Conservation (phyloP, 2,888 invertebrate species). For the Cantharis lateralis region DNA sequence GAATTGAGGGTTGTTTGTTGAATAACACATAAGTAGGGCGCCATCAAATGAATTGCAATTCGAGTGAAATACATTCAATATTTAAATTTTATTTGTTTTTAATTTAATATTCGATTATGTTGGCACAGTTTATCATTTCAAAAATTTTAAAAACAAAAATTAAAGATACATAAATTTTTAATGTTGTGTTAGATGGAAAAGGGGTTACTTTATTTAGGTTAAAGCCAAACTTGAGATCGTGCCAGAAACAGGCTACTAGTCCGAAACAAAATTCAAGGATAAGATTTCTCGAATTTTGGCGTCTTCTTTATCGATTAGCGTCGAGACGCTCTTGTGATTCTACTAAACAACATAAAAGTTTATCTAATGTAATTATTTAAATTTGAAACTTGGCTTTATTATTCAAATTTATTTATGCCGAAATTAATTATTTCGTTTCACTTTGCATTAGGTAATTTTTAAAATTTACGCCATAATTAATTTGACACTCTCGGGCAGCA, state of each 20-base stretch:
- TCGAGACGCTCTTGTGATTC: background rate
- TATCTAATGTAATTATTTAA: background rate
- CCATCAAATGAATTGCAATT: background rate
- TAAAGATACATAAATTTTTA: background rate
- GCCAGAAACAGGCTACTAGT: constrained; percentile 12
- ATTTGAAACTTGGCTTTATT: background rate
- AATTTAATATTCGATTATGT: background rate
- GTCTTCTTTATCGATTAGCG: constrained; percentile 22
- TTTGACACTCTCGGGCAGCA: background rate
- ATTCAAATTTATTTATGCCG: background rate
- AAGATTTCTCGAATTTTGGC: constrained; percentile 24
- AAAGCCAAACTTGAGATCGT: constrained; percentile 18
- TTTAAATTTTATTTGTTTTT: background rate
- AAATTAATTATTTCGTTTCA: background rate
- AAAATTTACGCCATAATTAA: background rate
- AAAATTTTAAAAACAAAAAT: background rate
- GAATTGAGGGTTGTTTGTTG: background rate
- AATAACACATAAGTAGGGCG: background rate
- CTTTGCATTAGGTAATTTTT: background rate
- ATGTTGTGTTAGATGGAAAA: background rate
- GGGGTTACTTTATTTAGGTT: constrained; percentile 19
- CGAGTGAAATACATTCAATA: background rate
- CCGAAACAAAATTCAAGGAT: constrained; percentile 26
- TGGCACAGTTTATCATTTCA: background rate
- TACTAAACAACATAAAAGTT: constrained; percentile 12